Evolutionary conservation across 2,113 vertebrate species (phyloP).

Genomic region (Phyllostomus discolor): DNA sequence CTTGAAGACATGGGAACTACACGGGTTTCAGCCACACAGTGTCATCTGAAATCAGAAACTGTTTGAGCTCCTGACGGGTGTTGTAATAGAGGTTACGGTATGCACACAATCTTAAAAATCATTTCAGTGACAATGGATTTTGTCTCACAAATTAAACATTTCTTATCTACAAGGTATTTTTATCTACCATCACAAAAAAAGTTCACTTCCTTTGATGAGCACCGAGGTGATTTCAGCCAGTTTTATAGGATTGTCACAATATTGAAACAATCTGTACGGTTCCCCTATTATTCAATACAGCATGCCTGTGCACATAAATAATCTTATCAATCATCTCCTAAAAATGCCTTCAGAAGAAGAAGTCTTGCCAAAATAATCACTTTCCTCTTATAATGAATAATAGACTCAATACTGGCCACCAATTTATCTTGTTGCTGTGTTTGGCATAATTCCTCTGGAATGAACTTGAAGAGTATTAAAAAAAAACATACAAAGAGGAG

Average conservation of each 20-base stretch:
- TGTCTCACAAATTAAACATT: not conserved
- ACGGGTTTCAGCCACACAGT: not conserved
- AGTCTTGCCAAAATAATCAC: slow-evolving; percentile 31
- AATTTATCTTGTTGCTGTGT: not conserved
- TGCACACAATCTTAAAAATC: not conserved
- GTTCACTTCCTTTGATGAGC: not conserved
- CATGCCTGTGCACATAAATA: slow-evolving; percentile 3
- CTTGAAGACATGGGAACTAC: not conserved
- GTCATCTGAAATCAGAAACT: not conserved
- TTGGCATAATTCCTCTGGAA: slow-evolving; percentile 9
- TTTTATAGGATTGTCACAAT: not conserved
- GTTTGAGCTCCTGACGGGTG: not conserved
- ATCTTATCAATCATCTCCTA: slow-evolving; percentile 22
- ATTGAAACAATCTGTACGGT: not conserved
- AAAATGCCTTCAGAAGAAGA: slow-evolving; percentile 26
- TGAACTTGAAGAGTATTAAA: not conserved
- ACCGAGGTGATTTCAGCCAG: not conserved
- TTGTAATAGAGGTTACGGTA: fast-evolving
- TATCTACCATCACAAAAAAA: not conserved
- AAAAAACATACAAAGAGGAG: not conserved
- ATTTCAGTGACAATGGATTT: not conserved
- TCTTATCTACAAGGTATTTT: not conserved
- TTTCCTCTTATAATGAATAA: not conserved
- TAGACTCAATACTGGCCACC: not conserved
- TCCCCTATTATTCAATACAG: not conserved